Conservation (phyloP, 2,797 vertebrate genomes). For the Spinus olivaceus region DNA sequence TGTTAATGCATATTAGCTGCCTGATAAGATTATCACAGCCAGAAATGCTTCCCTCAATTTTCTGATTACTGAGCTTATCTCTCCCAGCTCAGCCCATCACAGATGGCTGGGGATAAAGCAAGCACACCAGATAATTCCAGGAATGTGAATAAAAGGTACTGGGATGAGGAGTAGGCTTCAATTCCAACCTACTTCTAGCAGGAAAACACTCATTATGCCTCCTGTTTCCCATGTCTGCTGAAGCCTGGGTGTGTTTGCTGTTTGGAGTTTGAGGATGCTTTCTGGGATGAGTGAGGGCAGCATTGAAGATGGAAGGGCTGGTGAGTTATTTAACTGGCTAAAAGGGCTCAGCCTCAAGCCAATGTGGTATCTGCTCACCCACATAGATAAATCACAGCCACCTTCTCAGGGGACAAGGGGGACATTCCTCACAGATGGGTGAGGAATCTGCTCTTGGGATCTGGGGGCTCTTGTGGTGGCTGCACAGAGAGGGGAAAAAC, state of each 20-base stretch:
- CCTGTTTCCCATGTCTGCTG: not conserved
- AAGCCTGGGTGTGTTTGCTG: slow-evolving; percentile 45
- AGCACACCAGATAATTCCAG: slow-evolving; percentile 57
- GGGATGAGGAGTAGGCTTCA: slow-evolving; percentile 7
- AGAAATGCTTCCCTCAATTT: slow-evolving; percentile 75
- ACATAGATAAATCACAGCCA: not conserved
- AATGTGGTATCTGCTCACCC: slow-evolving; percentile 9
- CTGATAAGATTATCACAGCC: slow-evolving; percentile 71
- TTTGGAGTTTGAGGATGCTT: not conserved
- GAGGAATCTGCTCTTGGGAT: not conserved
- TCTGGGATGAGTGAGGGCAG: not conserved
- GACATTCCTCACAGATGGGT: fast-evolving
- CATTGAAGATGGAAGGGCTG: not conserved
- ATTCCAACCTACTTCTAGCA: slow-evolving; percentile 30
- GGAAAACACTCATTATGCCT: slow-evolving; percentile 47
- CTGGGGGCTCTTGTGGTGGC: not conserved
- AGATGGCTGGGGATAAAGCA: slow-evolving; percentile 68
- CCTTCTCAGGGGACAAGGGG: not conserved
- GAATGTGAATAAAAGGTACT: slow-evolving; percentile 55
- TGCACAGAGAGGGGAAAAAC: not conserved
- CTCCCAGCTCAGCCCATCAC: slow-evolving; percentile 62
- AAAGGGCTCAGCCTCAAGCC: slow-evolving; percentile 18
- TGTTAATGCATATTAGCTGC: slow-evolving; percentile 62
- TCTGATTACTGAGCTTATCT: slow-evolving; percentile 72
- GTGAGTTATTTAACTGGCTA: slow-evolving; percentile 28